phyloP scores from a whole-genome alignment of 1,140 invertebrate species.

The Drosophila virilis region DNA sequence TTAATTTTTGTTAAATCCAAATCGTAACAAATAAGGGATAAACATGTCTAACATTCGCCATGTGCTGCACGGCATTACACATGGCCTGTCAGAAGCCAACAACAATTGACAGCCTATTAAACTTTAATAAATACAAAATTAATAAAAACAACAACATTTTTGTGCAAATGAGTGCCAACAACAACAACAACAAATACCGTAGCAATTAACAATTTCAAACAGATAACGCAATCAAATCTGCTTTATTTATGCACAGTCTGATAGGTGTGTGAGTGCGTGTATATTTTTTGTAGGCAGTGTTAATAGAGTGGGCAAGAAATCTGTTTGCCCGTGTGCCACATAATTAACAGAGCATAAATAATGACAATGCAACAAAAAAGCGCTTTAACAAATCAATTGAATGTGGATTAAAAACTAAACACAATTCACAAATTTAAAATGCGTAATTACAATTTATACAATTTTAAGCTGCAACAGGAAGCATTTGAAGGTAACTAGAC shows the following conservation, averaged over 20 bases:
- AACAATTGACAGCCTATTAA: slow-evolving; percentile 73
- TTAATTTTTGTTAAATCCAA: not conserved
- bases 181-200: slow-evolving; percentile 30
- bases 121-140: slow-evolving; percentile 44
- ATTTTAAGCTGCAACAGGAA: not conserved
- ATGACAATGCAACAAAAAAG: slow-evolving; percentile 46
- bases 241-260: slow-evolving; percentile 60
- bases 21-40: slow-evolving; percentile 13
- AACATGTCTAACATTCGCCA: slow-evolving; percentile 37
- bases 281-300: slow-evolving; percentile 5
- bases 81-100: slow-evolving; percentile 62
- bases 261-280: slow-evolving; percentile 3
- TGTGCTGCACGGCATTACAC: slow-evolving; percentile 52
- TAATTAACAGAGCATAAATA: slow-evolving; percentile 74
- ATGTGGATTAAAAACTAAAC: slow-evolving; percentile 62
- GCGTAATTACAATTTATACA: slow-evolving; percentile 8
- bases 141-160: slow-evolving; percentile 30
- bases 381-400: slow-evolving; percentile 65
- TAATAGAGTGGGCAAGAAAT: slow-evolving; percentile 19
- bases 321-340: slow-evolving; percentile 48
- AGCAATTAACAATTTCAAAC: slow-evolving; percentile 75
- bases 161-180: slow-evolving; percentile 21
- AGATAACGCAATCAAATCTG: slow-evolving; percentile 72
- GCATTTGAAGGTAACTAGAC: too few relatives aligned
- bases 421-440: slow-evolving; percentile 39